Conservation (phyloP, 2,888 invertebrate genomes). For the Helleia helle region DNA sequence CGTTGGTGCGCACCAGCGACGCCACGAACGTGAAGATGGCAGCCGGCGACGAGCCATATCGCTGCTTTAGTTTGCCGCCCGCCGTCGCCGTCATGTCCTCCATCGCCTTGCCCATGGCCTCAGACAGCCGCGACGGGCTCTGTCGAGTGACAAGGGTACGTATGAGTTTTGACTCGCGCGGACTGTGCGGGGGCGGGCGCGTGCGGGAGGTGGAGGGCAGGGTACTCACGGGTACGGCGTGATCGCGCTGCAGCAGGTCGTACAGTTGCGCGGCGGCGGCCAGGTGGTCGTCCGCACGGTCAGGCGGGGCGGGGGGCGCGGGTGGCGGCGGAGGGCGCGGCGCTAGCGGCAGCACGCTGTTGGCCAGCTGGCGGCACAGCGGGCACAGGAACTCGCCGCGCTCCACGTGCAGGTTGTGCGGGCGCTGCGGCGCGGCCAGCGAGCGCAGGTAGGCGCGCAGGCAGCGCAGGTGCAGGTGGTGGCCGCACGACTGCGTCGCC, state of each 20-base stretch:
- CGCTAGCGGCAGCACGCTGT: conserved; percentile 88
- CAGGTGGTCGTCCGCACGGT: conserved; percentile 33
- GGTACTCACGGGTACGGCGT: conserved; percentile 37
- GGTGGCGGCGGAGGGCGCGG: conserved; percentile 80
- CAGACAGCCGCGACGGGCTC: conserved; percentile 82
- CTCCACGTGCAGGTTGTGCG: conserved; percentile 79
- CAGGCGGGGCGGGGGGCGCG: conserved; percentile 76
- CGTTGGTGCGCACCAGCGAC: conserved; percentile 91
- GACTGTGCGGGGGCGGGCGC: no score
- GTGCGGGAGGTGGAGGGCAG: no score
- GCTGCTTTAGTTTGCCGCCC: conserved; percentile 84
- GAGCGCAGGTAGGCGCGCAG: conserved; percentile 92
- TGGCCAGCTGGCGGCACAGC: conserved; percentile 86
- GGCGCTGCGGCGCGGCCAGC: conserved; percentile 83
- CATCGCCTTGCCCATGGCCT: conserved; percentile 94
- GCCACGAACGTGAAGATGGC: conserved; percentile 89
- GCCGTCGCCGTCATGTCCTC: conserved; percentile 94
- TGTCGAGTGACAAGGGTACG: no score
- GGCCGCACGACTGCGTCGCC: conserved; percentile 96
- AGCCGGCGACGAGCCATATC: conserved; percentile 68
- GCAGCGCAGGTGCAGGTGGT: conserved; percentile 96
- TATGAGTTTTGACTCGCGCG: no score
- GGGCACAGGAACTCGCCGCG: conserved; percentile 95
- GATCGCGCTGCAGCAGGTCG: conserved; percentile 79
- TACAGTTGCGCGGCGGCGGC: conserved; percentile 53